Conservation (phyloP, 1,140 invertebrate genomes). For the Drosophila chauvacae region DNA sequence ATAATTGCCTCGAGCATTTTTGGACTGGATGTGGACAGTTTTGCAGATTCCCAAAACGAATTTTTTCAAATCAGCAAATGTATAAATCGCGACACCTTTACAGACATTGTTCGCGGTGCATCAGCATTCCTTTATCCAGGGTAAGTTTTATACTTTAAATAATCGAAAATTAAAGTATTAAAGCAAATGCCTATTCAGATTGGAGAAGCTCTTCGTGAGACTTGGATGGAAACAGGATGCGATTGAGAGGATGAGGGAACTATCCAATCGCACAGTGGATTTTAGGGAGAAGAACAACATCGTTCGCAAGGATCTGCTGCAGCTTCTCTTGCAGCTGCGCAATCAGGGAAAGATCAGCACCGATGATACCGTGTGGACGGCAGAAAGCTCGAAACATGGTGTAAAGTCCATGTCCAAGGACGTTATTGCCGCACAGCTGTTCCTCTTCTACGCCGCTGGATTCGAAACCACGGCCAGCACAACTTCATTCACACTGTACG, state of each 20-base stretch:
- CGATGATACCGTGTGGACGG: conserved; percentile 65
- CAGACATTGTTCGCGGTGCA: conserved; percentile 39
- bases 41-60: conserved; percentile 74
- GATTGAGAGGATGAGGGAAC: conserved; percentile 36
- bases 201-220: conserved; percentile 54
- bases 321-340: conserved; percentile 85
- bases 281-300: conserved; percentile 85
- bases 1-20: conserved; percentile 84
- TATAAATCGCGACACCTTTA: conserved; percentile 9
- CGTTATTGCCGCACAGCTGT: conserved; percentile 86
- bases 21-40: conserved; percentile 83
- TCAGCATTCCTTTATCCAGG: conserved; percentile 65
- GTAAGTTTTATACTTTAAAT: conserved; percentile 38
- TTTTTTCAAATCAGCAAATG: conserved; percentile 55
- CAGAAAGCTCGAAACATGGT: conserved; percentile 41
- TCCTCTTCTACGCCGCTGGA: conserved; percentile 88
- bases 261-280: conserved; percentile 86
- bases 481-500: conserved; percentile 86
- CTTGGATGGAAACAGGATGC: conserved; percentile 50
- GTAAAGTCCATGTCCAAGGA: conserved; percentile 84
- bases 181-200: neutral
- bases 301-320: conserved; percentile 86
- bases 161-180: too few relatives aligned
- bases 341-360: conserved; percentile 82
- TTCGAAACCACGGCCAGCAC: conserved; percentile 89